Evolutionary conservation across 2,113 vertebrate genomes (phyloP).

Genomic region (Podilymbus podiceps): DNA sequence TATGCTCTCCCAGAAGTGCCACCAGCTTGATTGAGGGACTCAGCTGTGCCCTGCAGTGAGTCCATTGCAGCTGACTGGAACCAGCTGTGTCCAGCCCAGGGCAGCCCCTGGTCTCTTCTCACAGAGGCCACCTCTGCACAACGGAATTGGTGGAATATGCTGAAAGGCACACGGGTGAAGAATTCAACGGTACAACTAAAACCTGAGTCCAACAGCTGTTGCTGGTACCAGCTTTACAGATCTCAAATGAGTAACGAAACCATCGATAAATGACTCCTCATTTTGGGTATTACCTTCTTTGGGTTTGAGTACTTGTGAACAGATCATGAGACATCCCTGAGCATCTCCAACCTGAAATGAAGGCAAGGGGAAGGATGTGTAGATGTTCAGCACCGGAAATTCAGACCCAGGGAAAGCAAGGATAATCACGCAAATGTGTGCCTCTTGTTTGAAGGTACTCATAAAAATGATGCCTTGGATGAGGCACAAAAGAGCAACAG

Average conservation of each 20-base stretch:
- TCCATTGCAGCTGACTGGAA: too few species aligned
- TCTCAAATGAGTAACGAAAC: background rate
- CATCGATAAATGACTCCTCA: background rate
- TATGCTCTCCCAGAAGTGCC: too few species aligned
- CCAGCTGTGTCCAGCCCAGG: too few species aligned
- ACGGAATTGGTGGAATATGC: background rate
- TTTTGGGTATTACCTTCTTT: background rate
- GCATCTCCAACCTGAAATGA: background rate
- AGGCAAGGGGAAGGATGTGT: fast-evolving
- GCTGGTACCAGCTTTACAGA: background rate
- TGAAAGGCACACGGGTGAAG: background rate
- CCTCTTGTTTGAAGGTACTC: background rate
- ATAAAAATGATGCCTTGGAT: background rate
- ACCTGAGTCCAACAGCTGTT: background rate
- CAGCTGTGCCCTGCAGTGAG: too few species aligned
- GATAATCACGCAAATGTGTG: background rate
- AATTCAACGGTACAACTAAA: fast-evolving
- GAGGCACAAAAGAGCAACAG: background rate
- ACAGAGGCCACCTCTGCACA: too few species aligned
- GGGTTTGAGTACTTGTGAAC: background rate
- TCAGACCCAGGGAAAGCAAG: background rate
- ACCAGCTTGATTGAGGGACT: too few species aligned
- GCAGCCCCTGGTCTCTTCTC: too few species aligned
- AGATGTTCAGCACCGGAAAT: background rate
- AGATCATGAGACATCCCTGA: background rate